Evolutionary conservation across 2,888 invertebrate genomes (phyloP).

Genomic region (Syrista parreyssii): DNA sequence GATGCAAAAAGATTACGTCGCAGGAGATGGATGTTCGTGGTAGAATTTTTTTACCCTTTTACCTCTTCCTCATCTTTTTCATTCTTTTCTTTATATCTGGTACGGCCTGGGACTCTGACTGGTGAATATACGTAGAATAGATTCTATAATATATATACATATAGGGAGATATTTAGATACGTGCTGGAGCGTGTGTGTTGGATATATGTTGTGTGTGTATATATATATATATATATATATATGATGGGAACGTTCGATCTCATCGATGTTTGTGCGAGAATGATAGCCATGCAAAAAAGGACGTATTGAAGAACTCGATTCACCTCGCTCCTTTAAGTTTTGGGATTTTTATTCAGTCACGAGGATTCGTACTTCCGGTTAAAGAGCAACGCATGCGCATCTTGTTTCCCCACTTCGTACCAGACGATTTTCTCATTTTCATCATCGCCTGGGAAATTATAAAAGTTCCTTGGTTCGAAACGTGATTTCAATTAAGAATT

Average conservation of each 20-base stretch:
- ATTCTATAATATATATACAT: neutral
- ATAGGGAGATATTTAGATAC: too few relatives aligned
- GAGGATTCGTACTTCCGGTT: too few relatives aligned
- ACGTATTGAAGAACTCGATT: too few relatives aligned
- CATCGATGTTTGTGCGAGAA: too few relatives aligned
- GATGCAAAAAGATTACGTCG: conserved; percentile 49
- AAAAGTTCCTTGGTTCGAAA: conserved; percentile 41
- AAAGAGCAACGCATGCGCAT: too few relatives aligned
- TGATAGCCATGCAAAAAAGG: too few relatives aligned
- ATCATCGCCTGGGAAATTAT: conserved; percentile 56
- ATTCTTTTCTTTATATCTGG: neutral
- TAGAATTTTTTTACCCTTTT: neutral
- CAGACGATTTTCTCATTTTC: conserved; percentile 57
- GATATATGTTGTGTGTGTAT: too few relatives aligned
- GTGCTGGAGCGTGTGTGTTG: too few relatives aligned
- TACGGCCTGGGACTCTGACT: neutral
- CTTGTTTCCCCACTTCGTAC: conserved; percentile 15
- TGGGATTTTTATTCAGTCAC: too few relatives aligned
- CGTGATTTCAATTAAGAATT: conserved; percentile 60
- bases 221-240: too few relatives aligned
- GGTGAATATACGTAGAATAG: neutral
- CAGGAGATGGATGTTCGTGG: conserved; percentile 55
- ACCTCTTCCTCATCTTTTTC: conserved; percentile 26
- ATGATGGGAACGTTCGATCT: too few relatives aligned
- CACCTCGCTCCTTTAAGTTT: too few relatives aligned